Base-by-base conservation (phyloP, 2,797 vertebrate species). In the Pantherophis vulpinus region DNA sequence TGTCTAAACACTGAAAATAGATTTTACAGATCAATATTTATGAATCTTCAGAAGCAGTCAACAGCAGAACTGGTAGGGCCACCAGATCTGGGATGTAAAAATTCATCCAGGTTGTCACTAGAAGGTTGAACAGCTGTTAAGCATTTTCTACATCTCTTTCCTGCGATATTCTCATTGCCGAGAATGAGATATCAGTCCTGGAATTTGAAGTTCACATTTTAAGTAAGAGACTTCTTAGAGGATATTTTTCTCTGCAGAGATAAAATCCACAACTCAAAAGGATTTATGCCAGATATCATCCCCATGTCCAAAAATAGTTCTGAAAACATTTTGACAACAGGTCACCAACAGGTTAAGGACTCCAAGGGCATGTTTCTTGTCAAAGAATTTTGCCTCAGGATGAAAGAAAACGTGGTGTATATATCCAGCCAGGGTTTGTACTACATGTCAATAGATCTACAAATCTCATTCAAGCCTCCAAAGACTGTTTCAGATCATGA, bases 321-420 rank as follows among this genome's bases (percentile, higher is more conserved):
- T 63, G 32, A 58, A 90, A 95, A 94, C 23, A 83, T 58, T 90
- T 91, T 86, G 92, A 32, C 87, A 93, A 88, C 27, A 83, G 83
- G 37, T 91, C 83, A 25, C 56, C 32, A 63, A 27, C 51, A 94
- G 90, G 94, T 95, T 92, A 91, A 93, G 58, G 51, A 88, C 79
- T 91, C 29, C 54, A 55, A 92, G 60, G 63, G 61, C 90, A 37
- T 29, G 63, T 90, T 56, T 51, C 10, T 87, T 95, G 93, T 93
- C n/a, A 86, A 91, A 93, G 74, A 37, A 23, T 88, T 79, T 93
- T 91, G 87, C 89, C 87, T 88, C 55, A 63, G 79, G 93, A 87
- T 18, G 59, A 2, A 37, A 18, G n/a, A 6, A 32, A 18, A 7
- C 2, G 0, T 70, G 3, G 14, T 70, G 13, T 32, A 3, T 18